These are phyloP conservation scores for Chinchilla lanigera DNA, from an alignment of 2,113 vertebrate genomes.

Conservation along the genomic window DNA sequence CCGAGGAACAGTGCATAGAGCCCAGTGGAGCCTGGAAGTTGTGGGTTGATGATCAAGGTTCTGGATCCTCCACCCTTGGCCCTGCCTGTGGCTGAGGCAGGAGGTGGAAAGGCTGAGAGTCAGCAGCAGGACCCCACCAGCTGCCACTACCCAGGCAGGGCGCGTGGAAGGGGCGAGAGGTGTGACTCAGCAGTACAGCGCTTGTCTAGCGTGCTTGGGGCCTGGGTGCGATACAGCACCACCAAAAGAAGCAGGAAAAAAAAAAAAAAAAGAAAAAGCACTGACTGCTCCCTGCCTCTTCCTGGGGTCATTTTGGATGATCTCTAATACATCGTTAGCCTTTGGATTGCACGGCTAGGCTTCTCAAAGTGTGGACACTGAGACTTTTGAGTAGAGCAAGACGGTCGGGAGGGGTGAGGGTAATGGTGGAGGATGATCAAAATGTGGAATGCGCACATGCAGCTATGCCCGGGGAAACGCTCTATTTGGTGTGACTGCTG, in stretches of 20 bases:
- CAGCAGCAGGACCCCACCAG: background rate
- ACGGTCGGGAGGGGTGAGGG: background rate
- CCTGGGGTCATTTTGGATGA: background rate
- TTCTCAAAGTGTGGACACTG: background rate
- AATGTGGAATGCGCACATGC: background rate
- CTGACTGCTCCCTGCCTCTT: rapidly evolving
- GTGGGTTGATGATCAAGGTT: background rate
- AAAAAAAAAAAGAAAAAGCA: background rate
- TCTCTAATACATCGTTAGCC: background rate
- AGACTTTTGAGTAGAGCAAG: background rate
- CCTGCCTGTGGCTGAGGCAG: background rate
- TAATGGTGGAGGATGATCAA: background rate
- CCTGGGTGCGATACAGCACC: background rate
- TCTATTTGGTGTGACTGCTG: background rate
- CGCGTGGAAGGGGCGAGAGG: rapidly evolving
- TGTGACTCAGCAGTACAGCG: background rate
- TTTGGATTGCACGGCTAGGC: background rate
- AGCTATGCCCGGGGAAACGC: background rate
- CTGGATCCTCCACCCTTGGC: background rate
- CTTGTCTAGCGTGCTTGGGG: background rate
- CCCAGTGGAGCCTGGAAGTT: background rate
- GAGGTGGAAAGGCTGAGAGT: background rate
- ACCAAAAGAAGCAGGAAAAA: background rate
- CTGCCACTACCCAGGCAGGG: background rate
- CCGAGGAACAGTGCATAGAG: background rate